phyloP scores from a whole-genome alignment of 2,797 vertebrate genomes.

The Lindbergichthys nudifrons region DNA sequence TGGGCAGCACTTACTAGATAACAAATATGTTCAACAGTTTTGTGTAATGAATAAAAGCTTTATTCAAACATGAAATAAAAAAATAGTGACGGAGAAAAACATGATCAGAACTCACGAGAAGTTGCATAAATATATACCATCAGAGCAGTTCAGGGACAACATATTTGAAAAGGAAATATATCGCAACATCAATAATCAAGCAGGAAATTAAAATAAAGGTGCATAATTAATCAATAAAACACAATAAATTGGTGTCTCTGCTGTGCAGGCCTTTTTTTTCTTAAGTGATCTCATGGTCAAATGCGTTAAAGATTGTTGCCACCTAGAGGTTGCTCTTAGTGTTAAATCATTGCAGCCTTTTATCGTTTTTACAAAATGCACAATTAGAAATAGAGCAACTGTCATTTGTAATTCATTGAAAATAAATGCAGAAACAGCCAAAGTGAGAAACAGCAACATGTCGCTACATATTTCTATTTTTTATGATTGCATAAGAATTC shows the following conservation, averaged over 20 bases:
- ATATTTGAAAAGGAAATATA: conserved; percentile 70
- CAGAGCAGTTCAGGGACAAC: conserved; percentile 74
- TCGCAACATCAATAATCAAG: conserved; percentile 74
- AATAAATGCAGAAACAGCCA: conserved; percentile 35
- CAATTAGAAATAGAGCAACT: conserved; percentile 29
- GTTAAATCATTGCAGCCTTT: conserved; percentile 38
- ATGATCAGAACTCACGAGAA: conserved; percentile 71
- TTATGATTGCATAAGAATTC: conserved; percentile 91
- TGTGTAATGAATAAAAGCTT: conserved; percentile 79
- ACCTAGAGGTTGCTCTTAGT: conserved; percentile 59
- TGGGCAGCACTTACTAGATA: background rate
- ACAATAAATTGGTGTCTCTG: conserved; percentile 52
- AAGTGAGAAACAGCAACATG: conserved; percentile 46
- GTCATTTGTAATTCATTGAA: conserved; percentile 24
- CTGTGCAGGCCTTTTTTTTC: conserved; percentile 51
- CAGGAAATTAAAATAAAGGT: conserved; percentile 68
- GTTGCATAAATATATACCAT: conserved; percentile 86
- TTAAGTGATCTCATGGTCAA: conserved; percentile 33
- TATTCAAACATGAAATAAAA: conserved; percentile 77
- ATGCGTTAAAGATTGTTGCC: conserved; percentile 58
- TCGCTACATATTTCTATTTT: conserved; percentile 53
- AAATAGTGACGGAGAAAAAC: conserved; percentile 66
- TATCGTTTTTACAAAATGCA: conserved; percentile 36
- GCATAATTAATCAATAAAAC: conserved; percentile 55
- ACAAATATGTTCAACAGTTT: conserved; percentile 5